Percentiles rank a stretch among this genome's conserved stretches.
Conservation (phyloP, 2,888 invertebrate genomes). For the Pheosia gnoma region DNA sequence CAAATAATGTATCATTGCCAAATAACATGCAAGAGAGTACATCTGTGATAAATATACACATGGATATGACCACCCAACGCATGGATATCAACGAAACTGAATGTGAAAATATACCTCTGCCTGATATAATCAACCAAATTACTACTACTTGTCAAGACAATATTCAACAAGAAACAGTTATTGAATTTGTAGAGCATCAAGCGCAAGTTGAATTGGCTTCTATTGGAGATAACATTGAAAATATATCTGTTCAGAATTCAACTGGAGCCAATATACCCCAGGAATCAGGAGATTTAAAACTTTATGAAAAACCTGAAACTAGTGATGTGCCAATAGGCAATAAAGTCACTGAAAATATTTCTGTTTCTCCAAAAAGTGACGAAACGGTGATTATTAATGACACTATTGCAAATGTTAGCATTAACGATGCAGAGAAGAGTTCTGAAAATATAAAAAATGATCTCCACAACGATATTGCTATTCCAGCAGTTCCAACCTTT, state of each 20-base stretch:
- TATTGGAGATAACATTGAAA: not conserved
- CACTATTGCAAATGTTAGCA: not conserved
- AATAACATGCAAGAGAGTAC: not conserved
- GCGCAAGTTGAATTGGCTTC: not conserved
- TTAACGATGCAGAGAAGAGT: not conserved
- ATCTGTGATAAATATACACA: not conserved
- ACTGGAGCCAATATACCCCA: not conserved
- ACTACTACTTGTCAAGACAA: conserved; percentile 11
- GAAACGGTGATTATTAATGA: not conserved
- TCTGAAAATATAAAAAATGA: not conserved
- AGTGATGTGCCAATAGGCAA: conserved; percentile 1
- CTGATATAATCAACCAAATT: conserved; percentile 42
- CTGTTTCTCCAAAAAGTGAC: not conserved
- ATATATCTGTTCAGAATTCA: not conserved
- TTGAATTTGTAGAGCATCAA: conserved; percentile 3
- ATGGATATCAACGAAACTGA: conserved; percentile 36
- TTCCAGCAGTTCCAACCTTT: not conserved
- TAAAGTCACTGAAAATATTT: not conserved
- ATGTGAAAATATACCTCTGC: conserved; percentile 28
- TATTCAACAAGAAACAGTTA: not conserved
- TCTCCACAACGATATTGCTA: not conserved
- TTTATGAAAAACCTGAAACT: conserved; percentile 3
- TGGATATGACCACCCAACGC: conserved; percentile 1
- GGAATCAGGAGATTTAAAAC: conserved; percentile 10
- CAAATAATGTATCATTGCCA: conserved; percentile 5